These are phyloP conservation scores for Chaetops frenatus DNA, from an alignment of 2,113 vertebrate species.

Conservation along the genomic window DNA sequence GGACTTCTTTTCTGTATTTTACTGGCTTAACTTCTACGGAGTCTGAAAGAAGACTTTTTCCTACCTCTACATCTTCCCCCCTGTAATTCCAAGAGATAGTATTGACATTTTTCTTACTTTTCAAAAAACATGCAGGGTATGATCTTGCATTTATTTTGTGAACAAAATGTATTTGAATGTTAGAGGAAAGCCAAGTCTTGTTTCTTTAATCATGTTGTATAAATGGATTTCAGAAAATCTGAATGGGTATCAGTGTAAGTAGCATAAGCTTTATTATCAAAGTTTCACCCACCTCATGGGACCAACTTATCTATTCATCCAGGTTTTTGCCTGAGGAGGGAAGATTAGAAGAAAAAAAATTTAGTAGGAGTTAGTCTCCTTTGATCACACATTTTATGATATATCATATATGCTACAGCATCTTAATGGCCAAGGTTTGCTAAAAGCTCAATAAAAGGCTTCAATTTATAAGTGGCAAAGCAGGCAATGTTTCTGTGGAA, in stretches of 20 bases:
- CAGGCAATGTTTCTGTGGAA: not conserved
- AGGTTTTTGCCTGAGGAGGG: constrained; percentile 37
- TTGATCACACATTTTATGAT: constrained; percentile 10
- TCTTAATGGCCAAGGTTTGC: not conserved
- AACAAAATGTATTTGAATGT: not conserved
- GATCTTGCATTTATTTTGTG: not conserved
- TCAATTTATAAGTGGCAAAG: not conserved
- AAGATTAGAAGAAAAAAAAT: constrained; percentile 24
- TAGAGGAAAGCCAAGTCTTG: not conserved
- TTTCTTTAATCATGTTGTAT: not conserved
- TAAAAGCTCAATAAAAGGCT: not conserved
- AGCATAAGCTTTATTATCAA: not conserved
- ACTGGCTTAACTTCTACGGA: not conserved
- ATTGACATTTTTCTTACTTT: not conserved
- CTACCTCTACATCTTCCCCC: not conserved
- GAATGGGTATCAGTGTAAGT: not conserved
- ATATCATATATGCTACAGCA: not conserved
- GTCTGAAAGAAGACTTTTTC: not conserved
- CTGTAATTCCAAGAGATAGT: not conserved
- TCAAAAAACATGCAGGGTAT: not conserved
- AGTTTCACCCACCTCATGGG: not conserved
- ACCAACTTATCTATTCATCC: constrained; percentile 13
- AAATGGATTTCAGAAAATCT: not conserved
- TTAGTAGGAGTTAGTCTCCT: not conserved
- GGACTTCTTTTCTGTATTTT: not conserved